Base-by-base conservation (phyloP, 2,797 vertebrate genomes). In the Scleropages formosus region DNA sequence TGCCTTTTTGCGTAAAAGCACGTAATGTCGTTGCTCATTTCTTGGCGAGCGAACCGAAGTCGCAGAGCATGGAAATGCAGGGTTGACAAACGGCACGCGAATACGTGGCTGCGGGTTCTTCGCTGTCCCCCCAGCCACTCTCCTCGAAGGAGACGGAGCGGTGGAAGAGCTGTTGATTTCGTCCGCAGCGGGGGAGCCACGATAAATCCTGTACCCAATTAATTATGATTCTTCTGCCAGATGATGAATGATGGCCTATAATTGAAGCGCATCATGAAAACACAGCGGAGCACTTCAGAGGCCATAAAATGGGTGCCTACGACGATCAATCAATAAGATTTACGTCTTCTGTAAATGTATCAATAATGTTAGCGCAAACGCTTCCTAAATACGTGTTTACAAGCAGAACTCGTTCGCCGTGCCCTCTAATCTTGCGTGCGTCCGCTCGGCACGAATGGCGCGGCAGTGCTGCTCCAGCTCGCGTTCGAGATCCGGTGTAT, bases 261-360 rank as follows among this genome's bases (percentile, higher is more conserved):
- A 93, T 93, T 92, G 92, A 89, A 89, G 84, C 87, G 89, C 89
- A 91, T 91, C 91, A 90, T 91, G 90, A 89, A 91, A 91, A 91
- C 91, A 92, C 89, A 88, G 71, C 53, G 18, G 70, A 82, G 89
- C 77, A 82, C 84, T 87, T 92, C 87, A 85, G 84, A 87, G 91
- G 87, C 91, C 89, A 89, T 91, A 89, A 91, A 91, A 90, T 85
- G 84, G 86, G 87, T 90, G 90, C 90, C 88, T 90, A 77, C 72
- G 83, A 85, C 87, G 88, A 92, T 93, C 91, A 90, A 93, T 93
- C 92, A 93, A 89, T 83, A 90, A 88, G 92, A 93, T 90, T 89
- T 87, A 90, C 89, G 83, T 77, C 83, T 72, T 85, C 88, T 88
- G 88, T 77, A 77, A 72, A 77, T 72, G 69, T 89, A 90, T 88